These are phyloP conservation scores for Hanleya hanleyi DNA, from an alignment of 2,888 invertebrate species.

Conservation along the genomic window DNA sequence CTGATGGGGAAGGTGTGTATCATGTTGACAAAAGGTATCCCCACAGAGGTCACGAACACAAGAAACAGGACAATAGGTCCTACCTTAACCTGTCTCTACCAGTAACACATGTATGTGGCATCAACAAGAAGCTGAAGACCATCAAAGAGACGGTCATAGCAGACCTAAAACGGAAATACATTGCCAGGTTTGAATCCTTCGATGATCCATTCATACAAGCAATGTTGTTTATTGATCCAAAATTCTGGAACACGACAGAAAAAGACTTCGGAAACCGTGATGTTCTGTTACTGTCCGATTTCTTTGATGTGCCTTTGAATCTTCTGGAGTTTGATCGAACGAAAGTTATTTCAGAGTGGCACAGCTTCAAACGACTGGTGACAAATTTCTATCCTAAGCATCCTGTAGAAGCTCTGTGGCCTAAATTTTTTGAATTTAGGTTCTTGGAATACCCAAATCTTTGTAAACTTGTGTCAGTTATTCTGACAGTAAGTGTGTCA, in stretches of 20 bases:
- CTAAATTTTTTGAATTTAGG: neutral
- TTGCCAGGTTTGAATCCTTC: conserved; percentile 3
- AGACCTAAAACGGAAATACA: neutral
- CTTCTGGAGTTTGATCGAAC: neutral
- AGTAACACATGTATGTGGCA: neutral
- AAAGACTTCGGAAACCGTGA: neutral
- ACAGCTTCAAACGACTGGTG: neutral
- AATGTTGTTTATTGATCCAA: neutral
- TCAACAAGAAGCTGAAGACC: neutral
- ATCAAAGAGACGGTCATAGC: neutral
- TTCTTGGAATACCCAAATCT: neutral
- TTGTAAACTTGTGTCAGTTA: neutral
- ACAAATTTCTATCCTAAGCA: neutral
- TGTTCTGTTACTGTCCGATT: neutral
- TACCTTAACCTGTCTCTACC: neutral
- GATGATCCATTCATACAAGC: conserved; percentile 1
- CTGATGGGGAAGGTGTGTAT: neutral
- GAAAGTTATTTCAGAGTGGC: neutral
- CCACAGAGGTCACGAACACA: neutral
- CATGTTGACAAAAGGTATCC: neutral
- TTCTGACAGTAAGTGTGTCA: neutral
- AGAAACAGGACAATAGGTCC: neutral
- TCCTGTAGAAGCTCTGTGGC: neutral
- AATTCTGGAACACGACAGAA: neutral
- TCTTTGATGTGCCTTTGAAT: neutral